phyloP scores from a whole-genome alignment of 2,888 invertebrate genomes.

The Osmoderma eremita region DNA sequence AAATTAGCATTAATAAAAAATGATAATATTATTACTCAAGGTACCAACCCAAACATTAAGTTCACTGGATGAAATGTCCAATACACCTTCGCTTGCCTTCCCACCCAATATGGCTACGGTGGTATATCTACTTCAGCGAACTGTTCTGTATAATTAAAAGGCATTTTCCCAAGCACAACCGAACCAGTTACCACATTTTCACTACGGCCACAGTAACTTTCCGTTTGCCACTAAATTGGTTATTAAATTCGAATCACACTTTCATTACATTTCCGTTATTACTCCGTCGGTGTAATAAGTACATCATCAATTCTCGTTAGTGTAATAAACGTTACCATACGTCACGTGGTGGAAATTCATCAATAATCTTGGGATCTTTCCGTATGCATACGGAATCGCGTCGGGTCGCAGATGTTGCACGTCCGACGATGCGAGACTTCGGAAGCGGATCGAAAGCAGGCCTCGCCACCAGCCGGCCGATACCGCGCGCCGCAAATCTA shows the following conservation, averaged over 20 bases:
- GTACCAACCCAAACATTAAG: too few relatives aligned
- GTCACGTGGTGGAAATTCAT: conserved; percentile 38
- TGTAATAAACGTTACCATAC: conserved; percentile 34
- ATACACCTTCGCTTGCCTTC: too few relatives aligned
- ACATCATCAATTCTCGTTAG: conserved; percentile 35
- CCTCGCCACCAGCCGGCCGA: neutral
- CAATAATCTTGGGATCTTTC: conserved; percentile 30
- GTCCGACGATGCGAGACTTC: conserved; percentile 17
- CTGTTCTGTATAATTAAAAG: too few relatives aligned
- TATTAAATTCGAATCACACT: conserved; percentile 26
- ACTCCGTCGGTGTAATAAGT: conserved; percentile 9
- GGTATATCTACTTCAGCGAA: too few relatives aligned
- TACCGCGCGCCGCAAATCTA: neutral
- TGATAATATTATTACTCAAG: too few relatives aligned
- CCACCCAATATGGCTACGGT: too few relatives aligned
- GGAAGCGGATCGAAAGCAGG: neutral
- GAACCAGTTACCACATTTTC: neutral
- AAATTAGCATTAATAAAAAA: too few relatives aligned
- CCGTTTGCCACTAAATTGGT: conserved; percentile 19
- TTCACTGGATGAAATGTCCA: too few relatives aligned
- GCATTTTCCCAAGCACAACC: too few relatives aligned
- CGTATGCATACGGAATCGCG: conserved; percentile 38
- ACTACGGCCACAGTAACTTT: neutral
- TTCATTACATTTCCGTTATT: conserved; percentile 35
- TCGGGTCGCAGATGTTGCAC: conserved; percentile 31